Evolutionary conservation across 2,888 invertebrate species (phyloP), one percentile per base, ranked within the genome.

Genomic region (Chrysolina haemoptera): DNA sequence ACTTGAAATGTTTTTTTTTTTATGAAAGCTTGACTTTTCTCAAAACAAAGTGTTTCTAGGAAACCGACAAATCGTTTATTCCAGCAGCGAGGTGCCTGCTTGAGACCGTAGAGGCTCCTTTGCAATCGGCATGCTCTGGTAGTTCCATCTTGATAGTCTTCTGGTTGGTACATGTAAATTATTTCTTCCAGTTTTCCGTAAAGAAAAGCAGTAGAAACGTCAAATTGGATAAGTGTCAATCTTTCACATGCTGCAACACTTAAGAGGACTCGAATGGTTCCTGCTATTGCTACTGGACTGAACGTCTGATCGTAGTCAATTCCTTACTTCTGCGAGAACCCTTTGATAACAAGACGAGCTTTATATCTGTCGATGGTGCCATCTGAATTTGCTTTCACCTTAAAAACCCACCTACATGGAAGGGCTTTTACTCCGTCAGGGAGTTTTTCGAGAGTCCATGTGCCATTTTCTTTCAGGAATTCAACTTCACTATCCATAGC

Each of bases 151-250:
- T 67, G 43, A 41, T 59, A 68, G 12, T 68, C 71, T 74, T 77
- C 67, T 66, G 80, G 79, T 59, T 79, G 76, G 55, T 67, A 46
- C 78, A 80, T 78, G 70, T 64, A 81, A 16, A 81, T 62, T n/a
- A 40, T 43, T 43, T 63, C 63, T 6, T 63, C 50, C 20, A 73
- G 43, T 14, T 79, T 71, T 46, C 76, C 80, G 55, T 81, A 74
- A 9, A 85, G 63, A 75, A 80, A 81, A 10, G 81, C 80, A 48
- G 78, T 79, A 73, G 68, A 75, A 71, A 84, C 81, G 76, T 84
- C 82, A 74, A 85, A 84, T 68, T 84, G 81, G 43, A 27, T 68
- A 14, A 84, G 65, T 46, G 75, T 35, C 79, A 84, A 78, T 4
- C 77, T 76, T 65, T 82, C 73, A 83, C 55, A 6, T 53, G 55